These are phyloP conservation scores for Melitaea athalia DNA, from an alignment of 2,888 invertebrate species.

Conservation along the genomic window DNA sequence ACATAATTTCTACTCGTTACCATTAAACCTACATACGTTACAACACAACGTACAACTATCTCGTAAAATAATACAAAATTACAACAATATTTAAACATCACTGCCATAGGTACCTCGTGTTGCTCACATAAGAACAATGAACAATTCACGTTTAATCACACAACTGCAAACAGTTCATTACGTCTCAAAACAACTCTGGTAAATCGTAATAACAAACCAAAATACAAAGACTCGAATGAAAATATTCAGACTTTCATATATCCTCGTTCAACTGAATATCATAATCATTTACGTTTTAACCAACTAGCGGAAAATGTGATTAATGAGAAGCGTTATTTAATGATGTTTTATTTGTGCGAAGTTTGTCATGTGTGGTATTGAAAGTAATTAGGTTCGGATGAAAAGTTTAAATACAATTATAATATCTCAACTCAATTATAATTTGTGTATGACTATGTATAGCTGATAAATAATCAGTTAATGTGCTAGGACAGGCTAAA, in stretches of 20 bases:
- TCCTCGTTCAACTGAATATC: slow-evolving; percentile 33
- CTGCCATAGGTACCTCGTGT: neutral
- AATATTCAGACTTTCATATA: slow-evolving; percentile 23
- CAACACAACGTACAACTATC: neutral
- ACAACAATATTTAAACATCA: neutral
- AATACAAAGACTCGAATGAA: slow-evolving; percentile 15
- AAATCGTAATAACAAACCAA: slow-evolving; percentile 24
- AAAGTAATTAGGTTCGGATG: slow-evolving; percentile 26
- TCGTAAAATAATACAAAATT: neutral
- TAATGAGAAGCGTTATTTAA: slow-evolving; percentile 38
- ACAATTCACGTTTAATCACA: slow-evolving; percentile 12
- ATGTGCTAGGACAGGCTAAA: too few species aligned
- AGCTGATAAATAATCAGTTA: too few species aligned
- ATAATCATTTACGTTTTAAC: slow-evolving; percentile 42
- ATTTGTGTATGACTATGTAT: neutral
- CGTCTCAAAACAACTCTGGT: slow-evolving; percentile 7
- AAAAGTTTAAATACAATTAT: neutral
- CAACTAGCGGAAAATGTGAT: slow-evolving; percentile 41
- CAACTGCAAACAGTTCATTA: slow-evolving; percentile 11
- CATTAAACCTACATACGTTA: neutral
- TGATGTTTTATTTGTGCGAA: slow-evolving; percentile 38
- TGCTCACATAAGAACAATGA: neutral
- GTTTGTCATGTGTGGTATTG: slow-evolving; percentile 33
- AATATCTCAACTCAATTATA: too few species aligned
- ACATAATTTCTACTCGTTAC: too few species aligned